Conservation (phyloP, 2,113 vertebrate species). For the Ancistrus triradiatus region DNA sequence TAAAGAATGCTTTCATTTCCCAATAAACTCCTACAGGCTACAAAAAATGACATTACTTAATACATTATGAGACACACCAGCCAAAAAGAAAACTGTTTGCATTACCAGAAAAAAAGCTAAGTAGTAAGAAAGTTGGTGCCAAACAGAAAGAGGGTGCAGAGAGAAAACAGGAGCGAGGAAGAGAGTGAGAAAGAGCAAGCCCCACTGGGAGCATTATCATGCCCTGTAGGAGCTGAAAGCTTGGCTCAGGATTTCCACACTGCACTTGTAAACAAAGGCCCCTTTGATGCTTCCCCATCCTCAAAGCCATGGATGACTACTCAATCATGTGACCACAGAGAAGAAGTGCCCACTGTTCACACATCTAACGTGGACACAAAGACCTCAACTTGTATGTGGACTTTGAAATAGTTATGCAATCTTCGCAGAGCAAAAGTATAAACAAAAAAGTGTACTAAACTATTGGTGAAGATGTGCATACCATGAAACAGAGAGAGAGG, state of each 20-base stretch:
- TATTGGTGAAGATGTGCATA: too few species aligned
- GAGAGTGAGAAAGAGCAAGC: constrained; percentile 10
- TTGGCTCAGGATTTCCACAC: constrained; percentile 46
- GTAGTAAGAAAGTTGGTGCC: too few species aligned
- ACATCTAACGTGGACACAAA: constrained; percentile 15
- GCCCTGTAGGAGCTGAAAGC: constrained; percentile 29
- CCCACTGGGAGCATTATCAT: constrained; percentile 42
- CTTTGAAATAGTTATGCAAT: neutral
- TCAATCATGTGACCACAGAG: constrained; percentile 53
- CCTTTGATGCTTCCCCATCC: constrained; percentile 54
- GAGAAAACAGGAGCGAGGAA: constrained; percentile 1
- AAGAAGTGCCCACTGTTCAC: constrained; percentile 7
- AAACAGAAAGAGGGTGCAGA: neutral
- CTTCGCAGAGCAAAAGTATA: neutral
- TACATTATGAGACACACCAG: too few species aligned
- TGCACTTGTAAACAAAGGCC: constrained; percentile 56
- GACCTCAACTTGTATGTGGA: neutral
- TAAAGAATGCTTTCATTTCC: constrained; percentile 20
- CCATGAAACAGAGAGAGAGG: constrained; percentile 2
- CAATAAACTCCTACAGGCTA: too few species aligned
- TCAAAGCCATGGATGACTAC: constrained; percentile 45
- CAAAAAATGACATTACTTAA: too few species aligned
- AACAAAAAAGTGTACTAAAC: neutral
- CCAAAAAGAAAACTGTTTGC: too few species aligned
- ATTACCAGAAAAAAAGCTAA: too few species aligned